Conservation (phyloP, 2,113 vertebrate species). For the Nesoenas mayeri region DNA sequence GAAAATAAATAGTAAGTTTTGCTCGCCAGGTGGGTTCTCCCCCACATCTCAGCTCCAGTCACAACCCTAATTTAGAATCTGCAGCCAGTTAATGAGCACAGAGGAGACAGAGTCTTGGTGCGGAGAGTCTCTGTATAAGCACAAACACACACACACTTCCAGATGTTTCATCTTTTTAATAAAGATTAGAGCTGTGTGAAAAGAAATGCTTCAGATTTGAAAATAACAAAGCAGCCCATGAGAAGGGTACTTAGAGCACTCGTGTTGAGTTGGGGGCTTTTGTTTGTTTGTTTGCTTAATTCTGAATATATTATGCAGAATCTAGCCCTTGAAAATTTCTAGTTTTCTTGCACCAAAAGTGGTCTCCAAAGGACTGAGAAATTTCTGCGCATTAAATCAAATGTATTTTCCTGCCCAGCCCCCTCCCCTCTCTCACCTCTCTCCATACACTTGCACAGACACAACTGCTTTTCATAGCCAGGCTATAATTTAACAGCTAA, state of each 20-base stretch:
- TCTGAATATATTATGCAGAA: background rate
- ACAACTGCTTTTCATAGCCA: conserved; percentile 56
- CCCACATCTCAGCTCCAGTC: background rate
- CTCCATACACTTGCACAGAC: background rate
- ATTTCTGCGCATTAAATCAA: conserved; percentile 26
- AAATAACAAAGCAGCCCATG: background rate
- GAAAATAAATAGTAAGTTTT: conserved; percentile 46
- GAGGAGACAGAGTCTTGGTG: conserved; percentile 28
- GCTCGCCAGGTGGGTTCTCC: conserved; percentile 49
- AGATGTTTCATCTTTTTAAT: conserved; percentile 52
- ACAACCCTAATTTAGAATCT: conserved; percentile 54
- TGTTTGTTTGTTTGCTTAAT: background rate
- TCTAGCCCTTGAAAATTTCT: background rate
- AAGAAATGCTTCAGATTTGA: background rate
- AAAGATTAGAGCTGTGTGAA: background rate
- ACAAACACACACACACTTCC: background rate
- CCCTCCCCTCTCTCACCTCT: background rate
- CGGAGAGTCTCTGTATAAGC: background rate
- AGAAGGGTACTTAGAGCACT: background rate
- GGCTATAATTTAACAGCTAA: conserved; percentile 74
- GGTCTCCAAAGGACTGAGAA: conserved; percentile 20
- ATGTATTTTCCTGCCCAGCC: background rate
- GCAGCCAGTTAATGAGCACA: conserved; percentile 61
- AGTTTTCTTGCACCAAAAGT: background rate
- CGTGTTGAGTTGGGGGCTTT: background rate